Conservation (phyloP, 1,140 invertebrate genomes). For the Drosophila varians region DNA sequence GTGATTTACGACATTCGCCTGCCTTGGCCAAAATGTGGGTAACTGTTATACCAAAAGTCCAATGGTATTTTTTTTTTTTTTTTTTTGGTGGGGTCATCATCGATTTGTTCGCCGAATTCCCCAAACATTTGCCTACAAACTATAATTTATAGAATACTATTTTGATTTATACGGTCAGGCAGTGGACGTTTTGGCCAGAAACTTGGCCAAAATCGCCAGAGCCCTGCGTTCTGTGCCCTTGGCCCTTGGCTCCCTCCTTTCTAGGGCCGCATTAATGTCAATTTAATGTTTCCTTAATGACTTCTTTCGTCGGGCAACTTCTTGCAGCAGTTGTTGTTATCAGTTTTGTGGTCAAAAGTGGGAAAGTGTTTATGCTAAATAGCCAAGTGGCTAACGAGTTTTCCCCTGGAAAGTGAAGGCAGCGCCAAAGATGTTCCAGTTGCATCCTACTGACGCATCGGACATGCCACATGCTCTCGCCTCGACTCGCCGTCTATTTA, state of each 20-base stretch:
- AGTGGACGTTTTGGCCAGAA: slow-evolving; percentile 10
- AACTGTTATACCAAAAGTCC: slow-evolving; percentile 61
- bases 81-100: slow-evolving; percentile 54
- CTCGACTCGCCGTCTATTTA: slow-evolving; percentile 76
- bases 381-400: slow-evolving; percentile 68
- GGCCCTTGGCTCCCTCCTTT: background rate
- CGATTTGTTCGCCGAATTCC: slow-evolving; percentile 51
- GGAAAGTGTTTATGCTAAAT: slow-evolving; percentile 81
- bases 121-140: slow-evolving; percentile 12
- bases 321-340: slow-evolving; percentile 55
- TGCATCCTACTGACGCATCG: slow-evolving; percentile 31
- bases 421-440: slow-evolving; percentile 1
- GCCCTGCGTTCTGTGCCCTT: background rate
- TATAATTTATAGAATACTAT: slow-evolving; percentile 67
- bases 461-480: slow-evolving; percentile 51
- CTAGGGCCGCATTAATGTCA: slow-evolving; percentile 74
- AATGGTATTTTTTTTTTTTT: slow-evolving; percentile 42
- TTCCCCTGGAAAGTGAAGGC: slow-evolving; percentile 58
- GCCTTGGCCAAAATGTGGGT: slow-evolving; percentile 61
- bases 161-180: slow-evolving; percentile 57
- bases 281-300: slow-evolving; percentile 83
- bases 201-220: slow-evolving; percentile 24
- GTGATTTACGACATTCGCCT: slow-evolving; percentile 67
- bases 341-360: slow-evolving; percentile 74
- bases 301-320: slow-evolving; percentile 74